These are phyloP conservation scores for Acleris laterana DNA, from an alignment of 2,888 invertebrate species.

Conservation along the genomic window DNA sequence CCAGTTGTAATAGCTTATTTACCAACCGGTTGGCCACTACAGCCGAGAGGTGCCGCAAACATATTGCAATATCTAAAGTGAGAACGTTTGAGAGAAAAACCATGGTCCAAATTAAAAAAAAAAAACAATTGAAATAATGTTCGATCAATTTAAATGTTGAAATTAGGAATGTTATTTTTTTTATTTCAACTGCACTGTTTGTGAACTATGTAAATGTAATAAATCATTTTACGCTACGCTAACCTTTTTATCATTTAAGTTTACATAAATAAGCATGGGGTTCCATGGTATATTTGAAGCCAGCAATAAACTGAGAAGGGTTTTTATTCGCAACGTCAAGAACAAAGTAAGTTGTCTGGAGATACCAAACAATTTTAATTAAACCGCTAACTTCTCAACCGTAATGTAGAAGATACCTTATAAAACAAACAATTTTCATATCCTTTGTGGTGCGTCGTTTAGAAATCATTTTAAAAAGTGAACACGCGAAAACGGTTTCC, in stretches of 20 bases:
- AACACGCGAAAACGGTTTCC: background rate
- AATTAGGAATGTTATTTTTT: too few relatives aligned
- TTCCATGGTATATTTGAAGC: too few relatives aligned
- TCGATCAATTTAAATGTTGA: too few relatives aligned
- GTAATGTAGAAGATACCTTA: background rate
- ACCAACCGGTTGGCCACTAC: constrained; percentile 48
- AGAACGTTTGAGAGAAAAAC: too few relatives aligned
- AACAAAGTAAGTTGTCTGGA: constrained; percentile 45
- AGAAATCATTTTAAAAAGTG: background rate
- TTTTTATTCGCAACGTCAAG: constrained; percentile 40
- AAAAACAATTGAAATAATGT: too few relatives aligned
- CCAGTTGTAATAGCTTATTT: constrained; percentile 77
- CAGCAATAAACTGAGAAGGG: background rate
- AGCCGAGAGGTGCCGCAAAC: constrained; percentile 8
- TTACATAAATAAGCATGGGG: too few relatives aligned
- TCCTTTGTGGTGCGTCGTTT: background rate
- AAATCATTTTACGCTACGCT: too few relatives aligned
- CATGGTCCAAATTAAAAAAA: too few relatives aligned
- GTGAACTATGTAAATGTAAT: too few relatives aligned
- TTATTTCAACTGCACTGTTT: too few relatives aligned
- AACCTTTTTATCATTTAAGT: too few relatives aligned
- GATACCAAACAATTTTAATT: constrained; percentile 47
- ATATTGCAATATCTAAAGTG: constrained; percentile 7
- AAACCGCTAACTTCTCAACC: constrained; percentile 36
- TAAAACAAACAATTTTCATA: constrained; percentile 4